Percentiles rank a stretch among this genome's conserved stretches.
phyloP scores from a whole-genome alignment of 2,113 vertebrate genomes.

The Campylorhamphus procurvoides region DNA sequence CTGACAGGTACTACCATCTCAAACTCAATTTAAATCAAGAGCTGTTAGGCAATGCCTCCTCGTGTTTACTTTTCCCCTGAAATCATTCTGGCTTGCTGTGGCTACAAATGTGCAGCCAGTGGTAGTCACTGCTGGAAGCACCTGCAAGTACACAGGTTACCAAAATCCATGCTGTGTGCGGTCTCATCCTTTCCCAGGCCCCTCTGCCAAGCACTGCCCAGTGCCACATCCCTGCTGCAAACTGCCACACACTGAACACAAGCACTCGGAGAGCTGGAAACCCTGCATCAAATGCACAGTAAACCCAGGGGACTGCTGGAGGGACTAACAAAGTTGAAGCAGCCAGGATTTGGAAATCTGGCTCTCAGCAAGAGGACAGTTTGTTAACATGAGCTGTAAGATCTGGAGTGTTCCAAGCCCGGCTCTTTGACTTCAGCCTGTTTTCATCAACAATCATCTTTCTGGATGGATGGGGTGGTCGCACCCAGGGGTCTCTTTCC shows the following conservation, averaged over 20 bases:
- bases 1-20: not conserved
- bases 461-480: not conserved
- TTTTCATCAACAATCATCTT: not conserved
- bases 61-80: not conserved
- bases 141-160: not conserved
- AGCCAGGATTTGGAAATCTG: not conserved
- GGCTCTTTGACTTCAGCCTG: not conserved
- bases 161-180: not conserved
- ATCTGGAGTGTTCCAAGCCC: not conserved
- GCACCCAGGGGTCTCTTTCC: not conserved
- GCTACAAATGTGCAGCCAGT: not conserved
- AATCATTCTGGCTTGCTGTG: not conserved
- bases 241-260: accelerated
- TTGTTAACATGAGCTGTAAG: not conserved
- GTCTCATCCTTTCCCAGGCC: not conserved
- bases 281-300: not conserved
- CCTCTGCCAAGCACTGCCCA: accelerated
- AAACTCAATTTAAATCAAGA: not conserved
- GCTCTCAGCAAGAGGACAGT: not conserved
- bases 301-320: not conserved
- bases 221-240: not conserved
- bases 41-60: not conserved
- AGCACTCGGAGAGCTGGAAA: not conserved
- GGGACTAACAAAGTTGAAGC: not conserved
- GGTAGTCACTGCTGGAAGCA: not conserved